Base-by-base conservation (phyloP, 2,888 invertebrate species). In the Epirrita christyi region DNA sequence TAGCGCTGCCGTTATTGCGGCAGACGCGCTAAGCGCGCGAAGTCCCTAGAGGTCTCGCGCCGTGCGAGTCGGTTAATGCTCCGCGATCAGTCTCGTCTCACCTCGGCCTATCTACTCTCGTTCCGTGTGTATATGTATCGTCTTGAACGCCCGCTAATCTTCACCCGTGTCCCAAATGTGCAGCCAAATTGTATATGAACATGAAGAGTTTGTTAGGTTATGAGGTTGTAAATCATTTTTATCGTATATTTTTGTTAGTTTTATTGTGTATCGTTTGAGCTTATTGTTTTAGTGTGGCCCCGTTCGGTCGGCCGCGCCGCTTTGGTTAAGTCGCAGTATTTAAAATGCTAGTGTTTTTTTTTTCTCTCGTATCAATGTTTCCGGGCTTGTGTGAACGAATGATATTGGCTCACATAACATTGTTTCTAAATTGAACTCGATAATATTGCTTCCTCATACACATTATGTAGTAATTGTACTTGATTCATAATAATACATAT, bases 161-260 rank as follows among this genome's bases (percentile, higher is more conserved):
- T 70, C 67, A 76, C 69, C 52, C 54, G 58, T 61, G 58, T 61
- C 61, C 61, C 61, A 67, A 78, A 76, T 77, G 82, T 82, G 80
- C 82, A 76, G 81, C 73, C 76, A 71, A 78, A 80, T 78, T 84
- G 85, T 85, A 84, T 74, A 86, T 85, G 85, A 83, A 82, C 81
- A 81, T 73, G 80, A 84, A 72, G 2, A 32, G 85, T 86, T 87
- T 85, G 85, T 88, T 88, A 89, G 85, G 86, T 90, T 89, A 87
- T 80, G 86, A 84, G 85, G 88, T 88, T 90, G 88, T 91, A 91
- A 91, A 92, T 92, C 89, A 89, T 91, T 90, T 89, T 86, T 88
- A 88, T 83, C 81, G 70, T 90, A 85, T 91, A 88, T 88, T 89
- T 66, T 90, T 90, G 84, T 89, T 91, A 88, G 89, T 85, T 87